These are phyloP conservation scores for Trichomalopsis sarcophagae DNA, from an alignment of 1,140 invertebrate genomes.

Conservation along the genomic window DNA sequence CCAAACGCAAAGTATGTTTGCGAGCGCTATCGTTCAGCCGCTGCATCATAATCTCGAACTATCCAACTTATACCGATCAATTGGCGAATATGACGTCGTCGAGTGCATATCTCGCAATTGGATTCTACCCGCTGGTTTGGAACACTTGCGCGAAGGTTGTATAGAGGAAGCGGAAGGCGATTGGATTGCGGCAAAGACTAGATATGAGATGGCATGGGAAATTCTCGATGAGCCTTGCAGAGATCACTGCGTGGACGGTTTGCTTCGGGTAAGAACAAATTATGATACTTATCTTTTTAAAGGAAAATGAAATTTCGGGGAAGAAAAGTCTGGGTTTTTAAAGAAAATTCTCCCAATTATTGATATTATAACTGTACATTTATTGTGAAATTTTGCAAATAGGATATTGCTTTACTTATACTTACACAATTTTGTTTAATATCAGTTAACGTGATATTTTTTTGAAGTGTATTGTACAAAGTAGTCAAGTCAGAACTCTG, in stretches of 20 bases:
- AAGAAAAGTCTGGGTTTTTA: not conserved
- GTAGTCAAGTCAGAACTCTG: not conserved
- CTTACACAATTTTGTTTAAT: not conserved
- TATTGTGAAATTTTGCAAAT: conserved; percentile 13
- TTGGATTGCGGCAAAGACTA: conserved; percentile 74
- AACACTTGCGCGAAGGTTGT: conserved; percentile 57
- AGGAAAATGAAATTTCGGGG: not conserved
- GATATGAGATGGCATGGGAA: conserved; percentile 72
- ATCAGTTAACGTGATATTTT: not conserved
- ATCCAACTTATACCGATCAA: conserved; percentile 78
- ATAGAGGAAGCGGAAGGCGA: conserved; percentile 71
- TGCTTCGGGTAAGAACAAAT: conserved; percentile 32
- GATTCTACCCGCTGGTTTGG: not conserved
- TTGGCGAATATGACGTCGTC: conserved; percentile 79
- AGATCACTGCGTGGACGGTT: conserved; percentile 73
- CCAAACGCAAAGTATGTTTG: not conserved
- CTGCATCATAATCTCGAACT: conserved; percentile 74
- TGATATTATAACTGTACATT: not conserved
- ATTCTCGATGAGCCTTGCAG: conserved; percentile 58
- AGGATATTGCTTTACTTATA: not conserved
- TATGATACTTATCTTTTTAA: not conserved
- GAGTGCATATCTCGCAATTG: conserved; percentile 77
- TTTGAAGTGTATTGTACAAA: not conserved
- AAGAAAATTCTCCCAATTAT: not conserved
- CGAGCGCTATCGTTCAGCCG: not conserved